phyloP scores from a whole-genome alignment of 2,888 invertebrate genomes.

The Netelia inedita region DNA sequence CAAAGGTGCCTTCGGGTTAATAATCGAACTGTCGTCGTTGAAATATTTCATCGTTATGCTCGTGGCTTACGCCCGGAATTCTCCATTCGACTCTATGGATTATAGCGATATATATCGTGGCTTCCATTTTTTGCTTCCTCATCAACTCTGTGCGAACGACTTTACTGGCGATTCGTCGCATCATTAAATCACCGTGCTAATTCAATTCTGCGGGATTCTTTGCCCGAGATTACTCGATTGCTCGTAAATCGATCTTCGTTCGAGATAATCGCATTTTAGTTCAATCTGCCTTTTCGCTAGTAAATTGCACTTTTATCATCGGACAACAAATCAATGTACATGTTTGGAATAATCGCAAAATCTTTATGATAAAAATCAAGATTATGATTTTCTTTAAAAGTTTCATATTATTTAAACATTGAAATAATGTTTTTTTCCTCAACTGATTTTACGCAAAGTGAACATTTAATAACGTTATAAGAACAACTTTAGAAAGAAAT shows the following conservation, averaged over 20 bases:
- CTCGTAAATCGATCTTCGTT: constrained; percentile 50
- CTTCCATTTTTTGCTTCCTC: constrained; percentile 13
- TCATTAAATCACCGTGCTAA: constrained; percentile 57
- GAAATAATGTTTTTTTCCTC: too few species aligned
- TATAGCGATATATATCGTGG: constrained; percentile 39
- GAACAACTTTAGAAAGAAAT: too few species aligned
- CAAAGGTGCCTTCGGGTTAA: constrained; percentile 45
- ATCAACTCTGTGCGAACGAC: constrained; percentile 49
- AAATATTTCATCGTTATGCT: constrained; percentile 64
- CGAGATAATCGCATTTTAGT: constrained; percentile 17
- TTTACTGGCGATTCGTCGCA: constrained; percentile 31
- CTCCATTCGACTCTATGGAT: constrained; percentile 27
- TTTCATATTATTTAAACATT: too few species aligned
- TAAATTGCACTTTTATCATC: constrained; percentile 17
- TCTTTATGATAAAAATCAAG: too few species aligned
- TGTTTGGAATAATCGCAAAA: too few species aligned
- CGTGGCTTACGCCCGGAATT: constrained; percentile 4
- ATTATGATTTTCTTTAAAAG: too few species aligned
- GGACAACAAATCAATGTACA: too few species aligned
- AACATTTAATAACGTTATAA: too few species aligned
- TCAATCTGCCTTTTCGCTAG: neutral
- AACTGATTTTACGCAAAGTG: too few species aligned
- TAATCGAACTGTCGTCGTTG: constrained; percentile 70
- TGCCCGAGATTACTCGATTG: constrained; percentile 37
- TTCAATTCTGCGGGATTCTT: constrained; percentile 36